A percentile compares a stretch with the other conserved stretches of the same genome.
These are phyloP conservation scores for Diarsia dahlii DNA, from an alignment of 2,888 invertebrate genomes.

Conservation along the genomic window DNA sequence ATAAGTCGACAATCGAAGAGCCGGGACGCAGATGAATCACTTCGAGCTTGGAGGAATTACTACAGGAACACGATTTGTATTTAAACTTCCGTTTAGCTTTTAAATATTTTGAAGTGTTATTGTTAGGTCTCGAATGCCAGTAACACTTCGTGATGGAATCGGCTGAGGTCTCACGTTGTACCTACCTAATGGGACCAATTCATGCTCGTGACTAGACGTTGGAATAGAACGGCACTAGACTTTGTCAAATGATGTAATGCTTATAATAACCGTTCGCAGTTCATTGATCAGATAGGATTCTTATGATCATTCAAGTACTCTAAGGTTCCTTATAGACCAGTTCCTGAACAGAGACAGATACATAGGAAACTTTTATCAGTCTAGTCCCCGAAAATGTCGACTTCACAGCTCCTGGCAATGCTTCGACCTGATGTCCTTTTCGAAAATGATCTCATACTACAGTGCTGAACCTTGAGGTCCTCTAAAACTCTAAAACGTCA, in stretches of 20 bases:
- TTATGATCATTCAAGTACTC: background rate
- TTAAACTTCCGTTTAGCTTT: constrained; percentile 45
- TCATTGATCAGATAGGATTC: background rate
- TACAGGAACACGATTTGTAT: constrained; percentile 40
- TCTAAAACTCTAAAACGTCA: background rate
- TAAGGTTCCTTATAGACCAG: background rate
- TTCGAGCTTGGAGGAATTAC: constrained; percentile 47
- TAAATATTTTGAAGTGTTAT: constrained; percentile 34
- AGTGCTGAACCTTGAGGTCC: background rate
- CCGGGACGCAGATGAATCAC: constrained; percentile 63
- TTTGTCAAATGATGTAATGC: constrained; percentile 17
- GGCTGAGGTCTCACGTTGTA: constrained; percentile 22
- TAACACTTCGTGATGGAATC: constrained; percentile 22
- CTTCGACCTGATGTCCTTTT: background rate
- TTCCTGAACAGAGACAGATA: background rate
- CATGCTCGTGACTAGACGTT: constrained; percentile 26
- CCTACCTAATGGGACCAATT: background rate
- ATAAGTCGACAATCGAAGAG: constrained; percentile 62
- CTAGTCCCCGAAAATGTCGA: background rate
- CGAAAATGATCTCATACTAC: background rate
- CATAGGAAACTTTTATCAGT: background rate
- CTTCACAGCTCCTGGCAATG: background rate
- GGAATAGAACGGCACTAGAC: constrained; percentile 10
- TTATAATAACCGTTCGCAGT: background rate
- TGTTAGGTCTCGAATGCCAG: constrained; percentile 21